These are phyloP conservation scores for Nesoenas mayeri DNA, from an alignment of 2,113 vertebrate genomes.

Conservation along the genomic window DNA sequence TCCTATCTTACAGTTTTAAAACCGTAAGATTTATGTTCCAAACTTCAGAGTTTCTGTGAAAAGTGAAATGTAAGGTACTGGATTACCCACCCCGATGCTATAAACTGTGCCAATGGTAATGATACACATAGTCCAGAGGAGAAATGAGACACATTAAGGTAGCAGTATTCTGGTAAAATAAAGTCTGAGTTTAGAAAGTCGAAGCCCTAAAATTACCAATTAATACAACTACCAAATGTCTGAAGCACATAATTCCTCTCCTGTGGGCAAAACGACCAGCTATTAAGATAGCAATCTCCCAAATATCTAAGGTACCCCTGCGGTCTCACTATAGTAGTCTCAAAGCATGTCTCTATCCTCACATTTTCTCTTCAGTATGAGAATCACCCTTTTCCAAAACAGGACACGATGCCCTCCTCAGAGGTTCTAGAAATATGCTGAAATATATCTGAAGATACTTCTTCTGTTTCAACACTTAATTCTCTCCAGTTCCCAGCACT, in stretches of 20 bases:
- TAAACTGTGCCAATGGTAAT: neutral
- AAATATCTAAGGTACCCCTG: neutral
- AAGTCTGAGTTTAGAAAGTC: neutral
- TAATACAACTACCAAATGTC: neutral
- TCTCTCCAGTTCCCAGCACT: neutral
- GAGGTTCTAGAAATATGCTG: neutral
- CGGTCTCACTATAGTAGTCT: neutral
- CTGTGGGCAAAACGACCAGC: neutral
- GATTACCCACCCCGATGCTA: neutral
- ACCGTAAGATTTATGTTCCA: neutral
- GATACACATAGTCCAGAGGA: neutral
- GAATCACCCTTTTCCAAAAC: neutral
- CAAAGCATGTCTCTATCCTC: neutral
- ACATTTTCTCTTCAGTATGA: neutral
- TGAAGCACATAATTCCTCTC: neutral
- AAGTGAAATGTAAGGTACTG: neutral
- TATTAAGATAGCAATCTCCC: neutral
- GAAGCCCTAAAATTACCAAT: conserved; percentile 19
- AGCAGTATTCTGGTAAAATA: neutral
- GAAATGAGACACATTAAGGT: conserved; percentile 21
- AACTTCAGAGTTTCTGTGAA: neutral
- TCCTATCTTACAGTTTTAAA: neutral
- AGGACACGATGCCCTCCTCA: neutral
- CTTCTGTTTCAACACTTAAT: neutral
- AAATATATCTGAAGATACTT: neutral